These are phyloP conservation scores for Synergus gifuensis DNA, from an alignment of 2,888 invertebrate genomes.

Conservation along the genomic window DNA sequence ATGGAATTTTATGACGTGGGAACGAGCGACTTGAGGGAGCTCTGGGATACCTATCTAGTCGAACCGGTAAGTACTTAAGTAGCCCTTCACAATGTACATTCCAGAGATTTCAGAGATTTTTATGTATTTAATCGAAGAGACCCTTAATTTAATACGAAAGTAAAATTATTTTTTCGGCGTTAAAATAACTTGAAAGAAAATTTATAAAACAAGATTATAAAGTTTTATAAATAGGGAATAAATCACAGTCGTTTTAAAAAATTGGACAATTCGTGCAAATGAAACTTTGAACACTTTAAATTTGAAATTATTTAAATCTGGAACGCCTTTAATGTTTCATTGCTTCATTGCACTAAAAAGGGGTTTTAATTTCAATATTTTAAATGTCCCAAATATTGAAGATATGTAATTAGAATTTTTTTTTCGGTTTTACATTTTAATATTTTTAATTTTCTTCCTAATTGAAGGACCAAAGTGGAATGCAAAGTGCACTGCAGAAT, in stretches of 20 bases:
- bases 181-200: neutral
- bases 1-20: constrained; percentile 86
- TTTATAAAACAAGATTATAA: neutral
- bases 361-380: no score
- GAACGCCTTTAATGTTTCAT: no score
- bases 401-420: no score
- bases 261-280: neutral
- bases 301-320: no score
- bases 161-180: neutral
- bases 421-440: no score
- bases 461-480: neutral
- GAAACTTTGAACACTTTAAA: no score
- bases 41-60: constrained; percentile 88
- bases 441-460: neutral
- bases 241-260: neutral
- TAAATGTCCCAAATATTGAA: no score
- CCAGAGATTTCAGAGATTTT: neutral
- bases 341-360: no score
- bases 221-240: neutral
- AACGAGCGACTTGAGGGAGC: constrained; percentile 86
- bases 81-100: neutral
- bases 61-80: constrained; percentile 80
- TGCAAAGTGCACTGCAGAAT: neutral
- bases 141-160: neutral
- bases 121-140: neutral